A percentile compares a stretch with the other conserved stretches of the same genome.
phyloP scores from a whole-genome alignment of 2,113 vertebrate species.

The Vicugna pacos region DNA sequence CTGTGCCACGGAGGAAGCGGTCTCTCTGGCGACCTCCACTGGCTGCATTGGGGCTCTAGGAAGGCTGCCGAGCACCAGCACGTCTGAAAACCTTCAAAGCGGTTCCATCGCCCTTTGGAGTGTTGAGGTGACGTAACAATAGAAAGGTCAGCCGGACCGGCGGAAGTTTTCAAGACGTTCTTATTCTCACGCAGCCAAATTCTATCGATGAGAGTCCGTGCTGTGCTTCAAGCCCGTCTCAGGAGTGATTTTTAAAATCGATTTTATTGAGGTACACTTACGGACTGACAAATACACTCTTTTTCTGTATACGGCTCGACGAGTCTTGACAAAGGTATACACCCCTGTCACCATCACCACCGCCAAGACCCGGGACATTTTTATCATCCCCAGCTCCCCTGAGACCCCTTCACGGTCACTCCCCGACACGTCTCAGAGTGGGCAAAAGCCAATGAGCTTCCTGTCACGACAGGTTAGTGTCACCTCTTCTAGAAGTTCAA shows the following conservation, averaged over 20 bases:
- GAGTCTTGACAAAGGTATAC: background rate
- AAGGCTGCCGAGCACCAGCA: background rate
- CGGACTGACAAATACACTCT: background rate
- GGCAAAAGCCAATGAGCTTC: rapidly evolving
- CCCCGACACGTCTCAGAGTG: background rate
- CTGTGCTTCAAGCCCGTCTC: background rate
- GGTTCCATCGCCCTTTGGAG: background rate
- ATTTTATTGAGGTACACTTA: too few species aligned
- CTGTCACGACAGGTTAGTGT: background rate
- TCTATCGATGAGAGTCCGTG: background rate
- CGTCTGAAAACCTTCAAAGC: background rate
- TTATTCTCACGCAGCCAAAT: background rate
- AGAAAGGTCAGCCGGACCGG: background rate
- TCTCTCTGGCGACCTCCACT: background rate
- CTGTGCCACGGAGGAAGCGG: rapidly evolving
- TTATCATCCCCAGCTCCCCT: background rate
- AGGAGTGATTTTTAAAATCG: background rate
- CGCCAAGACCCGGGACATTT: background rate
- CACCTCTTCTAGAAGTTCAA: background rate
- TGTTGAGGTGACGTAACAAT: background rate
- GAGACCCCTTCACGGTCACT: background rate
- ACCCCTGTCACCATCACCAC: too few species aligned
- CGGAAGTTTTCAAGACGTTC: background rate
- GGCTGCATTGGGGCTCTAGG: background rate
- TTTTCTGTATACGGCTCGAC: background rate